Conservation (phyloP, 2,113 vertebrate species). For the Mystacornis crossleyi region DNA sequence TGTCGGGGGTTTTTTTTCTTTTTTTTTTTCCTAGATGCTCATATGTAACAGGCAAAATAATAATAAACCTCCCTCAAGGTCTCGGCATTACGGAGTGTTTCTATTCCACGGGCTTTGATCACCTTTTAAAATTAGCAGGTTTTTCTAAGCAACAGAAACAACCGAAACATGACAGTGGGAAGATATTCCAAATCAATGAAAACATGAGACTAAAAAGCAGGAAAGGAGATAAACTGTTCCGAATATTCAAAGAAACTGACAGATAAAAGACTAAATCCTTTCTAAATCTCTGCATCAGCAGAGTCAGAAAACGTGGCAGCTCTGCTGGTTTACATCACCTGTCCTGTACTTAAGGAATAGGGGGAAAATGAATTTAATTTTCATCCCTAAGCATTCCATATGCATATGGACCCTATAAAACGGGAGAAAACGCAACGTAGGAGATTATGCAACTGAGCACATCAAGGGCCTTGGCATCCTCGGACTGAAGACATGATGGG, state of each 20-base stretch:
- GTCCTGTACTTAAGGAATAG: background rate
- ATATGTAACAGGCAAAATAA: conserved; percentile 60
- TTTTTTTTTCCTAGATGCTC: conserved; percentile 49
- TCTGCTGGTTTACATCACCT: background rate
- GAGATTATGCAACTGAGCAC: background rate
- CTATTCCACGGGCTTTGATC: background rate
- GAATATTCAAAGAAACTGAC: background rate
- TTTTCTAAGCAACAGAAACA: background rate
- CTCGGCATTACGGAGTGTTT: background rate
- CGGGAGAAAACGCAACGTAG: background rate
- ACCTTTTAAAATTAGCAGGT: background rate
- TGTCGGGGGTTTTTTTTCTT: background rate
- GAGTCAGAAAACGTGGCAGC: background rate
- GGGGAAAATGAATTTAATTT: background rate
- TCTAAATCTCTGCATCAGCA: background rate
- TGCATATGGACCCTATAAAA: background rate
- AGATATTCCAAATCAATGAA: background rate
- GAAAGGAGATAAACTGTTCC: background rate
- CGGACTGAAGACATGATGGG: background rate
- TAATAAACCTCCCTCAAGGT: background rate
- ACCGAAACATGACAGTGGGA: background rate
- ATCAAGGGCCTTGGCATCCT: background rate
- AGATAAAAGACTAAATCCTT: background rate
- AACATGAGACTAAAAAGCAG: background rate
- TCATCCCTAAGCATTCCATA: background rate